A percentile compares a stretch with the other conserved stretches of the same genome.
Conservation (phyloP, 2,113 vertebrate species). For the Labeo catla region DNA sequence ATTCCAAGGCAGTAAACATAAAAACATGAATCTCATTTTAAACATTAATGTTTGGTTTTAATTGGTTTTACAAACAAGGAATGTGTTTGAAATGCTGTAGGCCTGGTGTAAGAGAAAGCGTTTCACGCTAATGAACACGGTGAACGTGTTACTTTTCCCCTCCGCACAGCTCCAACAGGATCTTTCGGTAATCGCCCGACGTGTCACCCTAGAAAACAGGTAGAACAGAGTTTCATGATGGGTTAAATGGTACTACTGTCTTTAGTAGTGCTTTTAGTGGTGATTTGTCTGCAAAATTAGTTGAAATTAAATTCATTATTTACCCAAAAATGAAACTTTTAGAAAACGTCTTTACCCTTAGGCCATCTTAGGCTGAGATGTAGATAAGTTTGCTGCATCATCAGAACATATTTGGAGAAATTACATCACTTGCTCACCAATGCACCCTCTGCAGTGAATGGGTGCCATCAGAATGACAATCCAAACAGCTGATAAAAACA, state of each 20-base stretch:
- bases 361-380: no score
- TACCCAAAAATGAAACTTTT: background rate
- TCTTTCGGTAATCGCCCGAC: conserved; percentile 93
- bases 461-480: no score
- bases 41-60: conserved; percentile 69
- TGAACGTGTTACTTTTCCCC: conserved; percentile 75
- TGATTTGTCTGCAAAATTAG: background rate
- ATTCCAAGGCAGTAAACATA: background rate
- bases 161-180: conserved; percentile 89
- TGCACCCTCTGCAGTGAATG: no score
- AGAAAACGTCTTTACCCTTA: no score
- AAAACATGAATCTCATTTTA: conserved; percentile 40
- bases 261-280: no score
- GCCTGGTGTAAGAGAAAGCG: background rate
- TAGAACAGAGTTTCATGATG: background rate
- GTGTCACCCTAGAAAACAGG: conserved; percentile 83
- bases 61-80: conserved; percentile 56
- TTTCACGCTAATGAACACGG: background rate
- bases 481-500: no score
- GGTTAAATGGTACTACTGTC: background rate
- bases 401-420: no score
- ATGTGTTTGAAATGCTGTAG: conserved; percentile 23
- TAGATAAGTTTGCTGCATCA: no score
- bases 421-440: no score
- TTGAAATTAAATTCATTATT: background rate